Evolutionary conservation across 2,797 vertebrate species (phyloP).

Genomic region (Lemur catta): DNA sequence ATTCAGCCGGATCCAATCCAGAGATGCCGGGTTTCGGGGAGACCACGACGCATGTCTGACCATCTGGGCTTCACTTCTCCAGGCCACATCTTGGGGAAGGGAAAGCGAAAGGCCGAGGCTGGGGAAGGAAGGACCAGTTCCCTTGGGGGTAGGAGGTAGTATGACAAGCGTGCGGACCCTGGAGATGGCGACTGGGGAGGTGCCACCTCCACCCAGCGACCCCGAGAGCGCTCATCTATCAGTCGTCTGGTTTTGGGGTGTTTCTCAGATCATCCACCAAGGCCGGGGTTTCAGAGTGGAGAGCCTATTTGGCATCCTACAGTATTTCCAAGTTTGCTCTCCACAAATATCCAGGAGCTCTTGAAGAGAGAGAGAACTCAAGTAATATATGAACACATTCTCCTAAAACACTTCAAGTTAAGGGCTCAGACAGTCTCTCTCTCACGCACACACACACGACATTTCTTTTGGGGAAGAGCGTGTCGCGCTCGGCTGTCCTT

Average conservation of each 20-base stretch:
- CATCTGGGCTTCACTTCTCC: background rate
- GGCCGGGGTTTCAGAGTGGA: background rate
- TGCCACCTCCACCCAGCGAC: background rate
- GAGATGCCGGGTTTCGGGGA: background rate
- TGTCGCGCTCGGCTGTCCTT: accelerated
- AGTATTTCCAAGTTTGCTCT: background rate
- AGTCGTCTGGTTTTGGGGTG: no score
- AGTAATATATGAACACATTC: background rate
- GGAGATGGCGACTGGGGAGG: background rate
- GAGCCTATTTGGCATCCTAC: no score
- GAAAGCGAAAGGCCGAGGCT: background rate
- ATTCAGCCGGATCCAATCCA: background rate
- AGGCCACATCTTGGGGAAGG: accelerated
- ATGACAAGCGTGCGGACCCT: background rate
- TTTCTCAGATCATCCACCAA: background rate
- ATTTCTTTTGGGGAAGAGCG: background rate
- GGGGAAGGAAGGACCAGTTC: background rate
- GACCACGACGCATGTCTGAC: background rate
- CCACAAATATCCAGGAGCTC: background rate
- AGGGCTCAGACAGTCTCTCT: background rate
- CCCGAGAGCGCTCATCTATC: background rate
- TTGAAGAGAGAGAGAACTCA: background rate
- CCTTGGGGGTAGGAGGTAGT: no score
- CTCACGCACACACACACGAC: background rate
- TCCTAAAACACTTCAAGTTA: background rate